Evolutionary conservation across 2,113 vertebrate genomes (phyloP).

Genomic region (Eretmochelys imbricata): DNA sequence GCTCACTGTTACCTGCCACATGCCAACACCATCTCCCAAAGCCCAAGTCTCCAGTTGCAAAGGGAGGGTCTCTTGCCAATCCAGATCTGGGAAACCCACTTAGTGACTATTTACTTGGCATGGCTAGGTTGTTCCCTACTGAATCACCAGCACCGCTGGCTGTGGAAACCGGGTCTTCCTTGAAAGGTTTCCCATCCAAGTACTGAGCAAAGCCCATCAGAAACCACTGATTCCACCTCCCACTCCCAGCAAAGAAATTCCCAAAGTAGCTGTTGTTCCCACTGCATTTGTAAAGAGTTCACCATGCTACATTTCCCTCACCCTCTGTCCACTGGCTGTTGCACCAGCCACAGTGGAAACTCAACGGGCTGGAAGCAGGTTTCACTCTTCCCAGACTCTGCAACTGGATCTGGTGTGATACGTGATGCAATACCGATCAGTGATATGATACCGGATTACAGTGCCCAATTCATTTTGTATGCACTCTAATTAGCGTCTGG

Average conservation of each 20-base stretch:
- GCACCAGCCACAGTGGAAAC: neutral
- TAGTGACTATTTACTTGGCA: neutral
- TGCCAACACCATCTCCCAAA: too few species aligned
- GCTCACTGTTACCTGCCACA: too few species aligned
- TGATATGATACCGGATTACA: neutral
- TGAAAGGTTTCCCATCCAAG: neutral
- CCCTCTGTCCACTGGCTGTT: neutral
- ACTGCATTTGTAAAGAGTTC: neutral
- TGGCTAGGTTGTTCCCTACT: neutral
- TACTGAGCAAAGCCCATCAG: neutral
- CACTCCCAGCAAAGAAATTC: too few species aligned
- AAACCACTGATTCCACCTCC: neutral
- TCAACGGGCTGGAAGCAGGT: neutral
- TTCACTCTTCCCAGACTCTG: neutral
- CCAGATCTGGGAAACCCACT: too few species aligned
- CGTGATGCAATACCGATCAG: neutral
- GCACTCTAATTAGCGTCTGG: accelerated
- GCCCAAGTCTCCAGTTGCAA: neutral
- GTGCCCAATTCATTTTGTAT: accelerated
- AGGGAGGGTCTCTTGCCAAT: too few species aligned
- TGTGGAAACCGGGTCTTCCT: neutral
- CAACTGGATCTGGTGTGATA: neutral
- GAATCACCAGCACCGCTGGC: neutral
- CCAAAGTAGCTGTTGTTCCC: too few species aligned
- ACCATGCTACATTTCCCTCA: neutral